phyloP scores from a whole-genome alignment of 2,797 vertebrate species.

The Odontamblyopus rebecca region DNA sequence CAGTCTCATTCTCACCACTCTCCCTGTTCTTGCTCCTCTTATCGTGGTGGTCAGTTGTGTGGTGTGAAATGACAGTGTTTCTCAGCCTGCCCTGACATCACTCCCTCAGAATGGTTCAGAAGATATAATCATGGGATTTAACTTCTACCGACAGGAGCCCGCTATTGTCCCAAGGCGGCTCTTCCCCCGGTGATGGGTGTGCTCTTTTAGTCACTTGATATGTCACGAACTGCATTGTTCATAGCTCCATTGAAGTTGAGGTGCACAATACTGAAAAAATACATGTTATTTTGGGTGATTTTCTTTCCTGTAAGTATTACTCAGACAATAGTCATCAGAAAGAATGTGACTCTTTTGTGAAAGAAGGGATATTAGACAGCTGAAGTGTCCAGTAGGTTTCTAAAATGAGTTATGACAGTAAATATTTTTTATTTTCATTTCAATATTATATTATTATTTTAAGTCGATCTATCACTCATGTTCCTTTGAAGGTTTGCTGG shows the following conservation, averaged over 20 bases:
- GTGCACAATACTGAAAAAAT: neutral
- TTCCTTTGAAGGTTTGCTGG: conserved; percentile 34
- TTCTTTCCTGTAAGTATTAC: no score
- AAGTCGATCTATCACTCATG: neutral
- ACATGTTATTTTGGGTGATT: neutral
- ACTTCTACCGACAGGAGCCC: conserved; percentile 42
- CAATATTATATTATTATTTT: neutral
- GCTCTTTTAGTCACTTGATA: conserved; percentile 21
- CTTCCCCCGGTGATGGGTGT: conserved; percentile 46
- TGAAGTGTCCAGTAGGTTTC: no score
- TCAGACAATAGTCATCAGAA: no score
- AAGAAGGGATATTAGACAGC: neutral
- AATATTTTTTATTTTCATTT: no score
- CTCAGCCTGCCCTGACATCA: conserved; percentile 44
- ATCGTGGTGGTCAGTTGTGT: conserved; percentile 9
- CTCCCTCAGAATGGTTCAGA: conserved; percentile 53
- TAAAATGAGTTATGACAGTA: no score
- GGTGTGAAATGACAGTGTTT: conserved; percentile 41
- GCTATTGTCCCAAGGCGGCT: conserved; percentile 46
- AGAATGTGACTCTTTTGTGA: neutral
- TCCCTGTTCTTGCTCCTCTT: neutral
- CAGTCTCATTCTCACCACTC: conserved; percentile 5
- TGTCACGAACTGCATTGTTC: conserved; percentile 33
- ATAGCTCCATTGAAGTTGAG: conserved; percentile 22
- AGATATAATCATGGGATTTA: conserved; percentile 61